Percentiles rank a stretch among this genome's conserved stretches.
Evolutionary conservation across 1,140 invertebrate genomes (phyloP).

Genomic region (Doryteuthis pealeii): DNA sequence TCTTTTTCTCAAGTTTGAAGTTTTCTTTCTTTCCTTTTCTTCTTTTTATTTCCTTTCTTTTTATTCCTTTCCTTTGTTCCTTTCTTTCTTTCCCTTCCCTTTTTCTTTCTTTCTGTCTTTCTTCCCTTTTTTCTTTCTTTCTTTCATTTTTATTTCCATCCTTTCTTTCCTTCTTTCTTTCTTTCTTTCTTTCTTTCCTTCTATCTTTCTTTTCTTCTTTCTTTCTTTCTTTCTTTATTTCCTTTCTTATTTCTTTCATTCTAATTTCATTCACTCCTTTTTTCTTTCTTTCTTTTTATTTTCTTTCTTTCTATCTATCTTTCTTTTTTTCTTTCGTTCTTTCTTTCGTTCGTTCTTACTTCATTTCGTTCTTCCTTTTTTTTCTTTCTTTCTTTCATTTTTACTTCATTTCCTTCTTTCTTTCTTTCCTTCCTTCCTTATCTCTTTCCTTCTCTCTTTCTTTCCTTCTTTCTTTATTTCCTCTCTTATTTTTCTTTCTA

Average conservation of each 20-base stretch:
- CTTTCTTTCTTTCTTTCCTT: slow-evolving; percentile 6
- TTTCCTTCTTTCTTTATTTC: neutral
- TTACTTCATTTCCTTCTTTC: neutral
- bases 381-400: too few relatives aligned
- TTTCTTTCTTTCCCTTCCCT: too few relatives aligned
- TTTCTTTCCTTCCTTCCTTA: neutral
- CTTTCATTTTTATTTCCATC: too few relatives aligned
- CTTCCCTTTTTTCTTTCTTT: too few relatives aligned
- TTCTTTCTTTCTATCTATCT: slow-evolving; percentile 8
- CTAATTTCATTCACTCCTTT: neutral
- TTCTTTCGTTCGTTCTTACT: neutral
- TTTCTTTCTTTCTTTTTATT: slow-evolving; percentile 11
- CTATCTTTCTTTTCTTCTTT: too few relatives aligned
- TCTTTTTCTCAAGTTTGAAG: too few relatives aligned
- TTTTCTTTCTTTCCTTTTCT: too few relatives aligned
- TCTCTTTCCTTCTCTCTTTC: neutral
- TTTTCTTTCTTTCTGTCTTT: too few relatives aligned
- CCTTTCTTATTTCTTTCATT: neutral
- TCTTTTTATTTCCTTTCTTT: too few relatives aligned
- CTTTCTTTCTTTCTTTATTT: neutral
- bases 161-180: neutral
- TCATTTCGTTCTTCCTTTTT: neutral
- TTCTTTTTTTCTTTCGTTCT: slow-evolving; percentile 1
- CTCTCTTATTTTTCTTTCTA: neutral
- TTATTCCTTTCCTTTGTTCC: too few relatives aligned